Evolutionary conservation across 1,140 invertebrate species (phyloP), one percentile per base, ranked within the genome.

Genomic region (Paralvinella palmiformis): DNA sequence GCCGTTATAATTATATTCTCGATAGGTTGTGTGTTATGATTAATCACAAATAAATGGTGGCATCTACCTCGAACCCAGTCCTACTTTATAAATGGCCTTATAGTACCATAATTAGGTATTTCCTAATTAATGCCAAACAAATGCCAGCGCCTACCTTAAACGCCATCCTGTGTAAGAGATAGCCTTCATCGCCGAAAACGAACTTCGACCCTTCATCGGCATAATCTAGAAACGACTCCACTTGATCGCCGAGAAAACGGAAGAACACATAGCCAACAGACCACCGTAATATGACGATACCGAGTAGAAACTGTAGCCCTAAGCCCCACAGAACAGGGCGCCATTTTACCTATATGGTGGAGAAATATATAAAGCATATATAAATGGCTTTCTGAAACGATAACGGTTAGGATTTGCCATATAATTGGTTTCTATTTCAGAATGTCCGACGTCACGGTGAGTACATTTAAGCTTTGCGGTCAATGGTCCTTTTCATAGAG

Each of bases 221-320:
- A 73, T 87, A 95, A 4, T 84, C 82, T 29, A 96, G 75, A 73
- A 97, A 95, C 0, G 81, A 84, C 15, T 86, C 84, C 0, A 85
- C 75, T 68, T 84, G 75, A 67, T 88, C 80, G 1, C 91, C 88
- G 50, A 93, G 74, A 70, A 91, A 94, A 66, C 88, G 75, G 57
- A 96, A 87, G 32, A 91, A 85, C 1, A 79, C 72, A 44, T 88
- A 82, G 0, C 93, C 93, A 20, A 86, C 78, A 1, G 85, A 73
- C 91, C 90, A 95, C 69, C 91, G 84, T 50, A 97, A 88, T 55
- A 91, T 89, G 2, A 94, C 67, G 0, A 96, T 68, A 0, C 90
- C 94, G 59, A 96, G 85, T 0, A 86, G 27, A 70, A 95, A 91
- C 82, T 97, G 94, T 7, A 94, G 77, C 0, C 86, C 82, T 6